phyloP scores from a whole-genome alignment of 2,797 vertebrate species.

The Lepus townsendii region DNA sequence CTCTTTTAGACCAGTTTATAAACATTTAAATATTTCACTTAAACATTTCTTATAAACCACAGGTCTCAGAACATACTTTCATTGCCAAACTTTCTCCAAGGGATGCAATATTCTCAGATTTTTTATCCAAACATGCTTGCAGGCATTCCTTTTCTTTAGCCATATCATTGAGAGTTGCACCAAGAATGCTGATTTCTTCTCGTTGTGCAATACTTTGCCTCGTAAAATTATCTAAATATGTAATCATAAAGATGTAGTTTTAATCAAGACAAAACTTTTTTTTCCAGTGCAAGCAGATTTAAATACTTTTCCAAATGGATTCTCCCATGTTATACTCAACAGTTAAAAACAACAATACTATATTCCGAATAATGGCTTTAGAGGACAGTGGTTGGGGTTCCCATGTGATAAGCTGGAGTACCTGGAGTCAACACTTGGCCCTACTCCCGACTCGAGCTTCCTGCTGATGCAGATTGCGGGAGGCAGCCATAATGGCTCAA shows the following conservation, averaged over 20 bases:
- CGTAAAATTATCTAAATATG: slow-evolving; percentile 86
- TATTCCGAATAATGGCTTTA: slow-evolving; percentile 46
- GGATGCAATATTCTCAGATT: slow-evolving; percentile 86
- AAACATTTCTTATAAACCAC: slow-evolving; percentile 67
- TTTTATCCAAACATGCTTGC: slow-evolving; percentile 89
- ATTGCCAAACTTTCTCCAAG: slow-evolving; percentile 86
- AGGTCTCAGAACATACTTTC: slow-evolving; percentile 85
- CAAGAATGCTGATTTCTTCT: slow-evolving; percentile 88
- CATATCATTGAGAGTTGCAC: slow-evolving; percentile 86
- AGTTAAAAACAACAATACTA: slow-evolving; percentile 60
- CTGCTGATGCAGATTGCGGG: no score
- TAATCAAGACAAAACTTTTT: slow-evolving; percentile 71
- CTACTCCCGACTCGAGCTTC: no score
- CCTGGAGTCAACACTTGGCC: no score
- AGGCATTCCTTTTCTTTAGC: slow-evolving; percentile 89
- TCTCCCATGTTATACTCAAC: slow-evolving; percentile 12
- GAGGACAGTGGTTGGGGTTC: no score
- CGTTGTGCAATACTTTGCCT: slow-evolving; percentile 86
- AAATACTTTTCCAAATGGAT: slow-evolving; percentile 66
- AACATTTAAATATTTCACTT: slow-evolving; percentile 36
- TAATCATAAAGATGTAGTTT: slow-evolving; percentile 79
- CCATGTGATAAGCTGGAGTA: no score
- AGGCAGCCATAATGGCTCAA: no score
- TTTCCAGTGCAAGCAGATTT: slow-evolving; percentile 60
- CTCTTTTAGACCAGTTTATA: neutral